phyloP scores from a whole-genome alignment of 2,797 vertebrate genomes.

The Sternotherus odoratus region DNA sequence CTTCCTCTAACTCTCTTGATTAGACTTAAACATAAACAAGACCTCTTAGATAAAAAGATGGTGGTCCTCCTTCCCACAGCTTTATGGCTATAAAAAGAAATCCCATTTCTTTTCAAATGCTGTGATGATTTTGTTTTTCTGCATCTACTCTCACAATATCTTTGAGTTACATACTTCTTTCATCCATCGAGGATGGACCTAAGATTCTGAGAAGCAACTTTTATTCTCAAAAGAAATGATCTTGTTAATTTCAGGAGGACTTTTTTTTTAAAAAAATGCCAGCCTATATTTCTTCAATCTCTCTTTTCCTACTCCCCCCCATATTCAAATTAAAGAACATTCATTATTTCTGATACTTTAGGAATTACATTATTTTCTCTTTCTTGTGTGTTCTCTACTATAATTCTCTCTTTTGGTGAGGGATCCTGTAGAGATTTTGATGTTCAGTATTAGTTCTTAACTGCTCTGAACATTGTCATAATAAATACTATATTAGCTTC shows the following conservation, averaged over 20 bases:
- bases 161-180: constrained; percentile 28
- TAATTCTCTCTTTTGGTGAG: not conserved
- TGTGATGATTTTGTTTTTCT: constrained; percentile 61
- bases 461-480: constrained; percentile 17
- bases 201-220: not conserved
- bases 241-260: constrained; percentile 8
- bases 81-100: constrained; percentile 53
- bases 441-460: constrained; percentile 46
- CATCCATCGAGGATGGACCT: not conserved
- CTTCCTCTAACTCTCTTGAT: not conserved
- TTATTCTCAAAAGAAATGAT: not conserved
- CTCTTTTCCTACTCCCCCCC: not conserved
- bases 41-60: constrained; percentile 60
- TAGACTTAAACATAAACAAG: constrained; percentile 7
- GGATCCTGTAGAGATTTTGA: constrained; percentile 23
- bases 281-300: not conserved
- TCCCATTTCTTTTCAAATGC: constrained; percentile 50
- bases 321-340: not conserved
- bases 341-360: not conserved
- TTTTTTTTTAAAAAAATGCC: not conserved
- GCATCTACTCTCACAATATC: not conserved
- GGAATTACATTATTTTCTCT: not conserved
- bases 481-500: constrained; percentile 61
- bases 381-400: not conserved
- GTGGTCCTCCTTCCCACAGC: not conserved